These are phyloP conservation scores for Lipotes vexillifer DNA, from an alignment of 2,113 vertebrate genomes.

Conservation along the genomic window DNA sequence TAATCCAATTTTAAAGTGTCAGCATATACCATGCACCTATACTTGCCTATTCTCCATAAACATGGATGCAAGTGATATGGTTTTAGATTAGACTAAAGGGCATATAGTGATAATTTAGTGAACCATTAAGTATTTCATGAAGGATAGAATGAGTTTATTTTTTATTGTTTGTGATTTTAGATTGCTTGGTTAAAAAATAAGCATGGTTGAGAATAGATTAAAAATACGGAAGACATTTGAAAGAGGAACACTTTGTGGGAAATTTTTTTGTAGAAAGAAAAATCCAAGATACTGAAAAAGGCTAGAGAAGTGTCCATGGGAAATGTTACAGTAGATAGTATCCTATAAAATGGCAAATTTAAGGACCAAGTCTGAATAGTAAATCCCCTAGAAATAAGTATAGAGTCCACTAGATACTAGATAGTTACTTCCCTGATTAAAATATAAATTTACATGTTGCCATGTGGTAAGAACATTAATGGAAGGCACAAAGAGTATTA, in stretches of 20 bases:
- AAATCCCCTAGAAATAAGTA: not conserved
- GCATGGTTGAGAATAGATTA: not conserved
- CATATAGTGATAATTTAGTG: not conserved
- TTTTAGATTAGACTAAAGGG: not conserved
- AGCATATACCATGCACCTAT: not conserved
- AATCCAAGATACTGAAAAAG: not conserved
- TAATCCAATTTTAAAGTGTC: not conserved
- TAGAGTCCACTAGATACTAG: too few relatives aligned
- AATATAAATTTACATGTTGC: too few relatives aligned
- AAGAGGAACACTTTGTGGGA: not conserved
- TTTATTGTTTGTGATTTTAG: not conserved
- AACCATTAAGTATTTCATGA: not conserved
- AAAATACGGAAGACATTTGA: not conserved
- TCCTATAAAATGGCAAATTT: not conserved
- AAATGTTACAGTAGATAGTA: not conserved
- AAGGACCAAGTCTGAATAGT: not conserved
- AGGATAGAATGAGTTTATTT: not conserved
- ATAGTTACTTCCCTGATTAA: not conserved
- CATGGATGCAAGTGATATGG: too few relatives aligned
- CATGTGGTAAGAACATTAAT: too few relatives aligned
- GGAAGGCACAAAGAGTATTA: too few relatives aligned
- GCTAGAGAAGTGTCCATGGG: not conserved
- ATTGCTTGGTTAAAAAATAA: not conserved
- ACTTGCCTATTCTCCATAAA: not conserved
- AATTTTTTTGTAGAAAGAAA: not conserved